Evolutionary conservation across 2,113 vertebrate species (phyloP).

Genomic region (Halichoeres trimaculatus): DNA sequence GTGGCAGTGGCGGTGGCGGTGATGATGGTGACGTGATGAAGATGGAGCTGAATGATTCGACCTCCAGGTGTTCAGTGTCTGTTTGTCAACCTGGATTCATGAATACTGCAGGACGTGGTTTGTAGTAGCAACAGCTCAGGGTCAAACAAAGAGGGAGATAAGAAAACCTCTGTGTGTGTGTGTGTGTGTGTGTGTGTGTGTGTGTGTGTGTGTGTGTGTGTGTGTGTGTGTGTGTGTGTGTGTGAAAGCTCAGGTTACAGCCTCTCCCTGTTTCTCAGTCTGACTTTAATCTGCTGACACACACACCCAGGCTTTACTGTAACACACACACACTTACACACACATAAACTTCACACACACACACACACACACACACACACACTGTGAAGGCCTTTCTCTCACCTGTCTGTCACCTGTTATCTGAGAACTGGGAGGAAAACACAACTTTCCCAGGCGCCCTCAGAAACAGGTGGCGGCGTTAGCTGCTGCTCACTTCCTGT

Average conservation of each 20-base stretch:
- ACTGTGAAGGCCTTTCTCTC: constrained; percentile 3
- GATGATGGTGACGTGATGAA: constrained; percentile 27
- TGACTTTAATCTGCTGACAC: constrained; percentile 42
- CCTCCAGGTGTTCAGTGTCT: constrained; percentile 58
- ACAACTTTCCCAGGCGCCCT: constrained; percentile 36
- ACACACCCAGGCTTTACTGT: constrained; percentile 41
- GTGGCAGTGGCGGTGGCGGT: constrained; percentile 26
- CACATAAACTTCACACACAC: constrained; percentile 9
- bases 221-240: constrained; percentile 7
- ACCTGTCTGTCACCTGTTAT: constrained; percentile 21
- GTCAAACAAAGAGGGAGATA: constrained; percentile 30
- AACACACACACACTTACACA: constrained; percentile 4
- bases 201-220: constrained; percentile 17
- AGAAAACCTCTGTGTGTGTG: constrained; percentile 13
- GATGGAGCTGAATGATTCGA: constrained; percentile 24
- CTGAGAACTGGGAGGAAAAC: constrained; percentile 27
- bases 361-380: constrained; percentile 8
- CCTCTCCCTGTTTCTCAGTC: constrained; percentile 25
- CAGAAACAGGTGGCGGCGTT: constrained; percentile 13
- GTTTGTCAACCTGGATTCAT: constrained; percentile 27
- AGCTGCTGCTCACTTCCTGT: constrained; percentile 24
- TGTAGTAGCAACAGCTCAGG: constrained; percentile 7
- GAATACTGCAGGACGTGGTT: constrained; percentile 53
- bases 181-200: constrained; percentile 10
- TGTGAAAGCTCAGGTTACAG: constrained; percentile 26